Evolutionary conservation across 2,113 vertebrate species (phyloP), one percentile per base, ranked within the genome.

Genomic region (Scartelaos histophorus): DNA sequence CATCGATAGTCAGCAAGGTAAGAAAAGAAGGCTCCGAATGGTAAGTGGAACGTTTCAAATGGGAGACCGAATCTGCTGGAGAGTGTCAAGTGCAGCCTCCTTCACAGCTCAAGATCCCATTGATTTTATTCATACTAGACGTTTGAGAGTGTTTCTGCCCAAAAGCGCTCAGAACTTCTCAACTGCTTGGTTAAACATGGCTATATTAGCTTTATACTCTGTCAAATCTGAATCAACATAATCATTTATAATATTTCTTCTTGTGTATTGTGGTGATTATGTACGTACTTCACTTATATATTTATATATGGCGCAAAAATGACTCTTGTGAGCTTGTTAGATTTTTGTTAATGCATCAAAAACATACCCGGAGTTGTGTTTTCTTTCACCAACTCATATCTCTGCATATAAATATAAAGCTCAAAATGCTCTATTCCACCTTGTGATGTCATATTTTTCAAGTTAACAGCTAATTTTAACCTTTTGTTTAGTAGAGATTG

Each of bases 1-100:
- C 68, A 81, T 76, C 1, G 0, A 24, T 43, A 69, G 75, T 86
- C 84, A 73, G 78, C 66, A 82, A 51, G 61, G 45, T 15, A 65
- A 17, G 25, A 74, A 76, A 58, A 56, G 61, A 65, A 57, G 46
- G 53, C 45, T 43, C 68, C 34, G 21, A 69, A 75, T 74, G 45
- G 29, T 64, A 64, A 64, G 61, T 38, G 29, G 19, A 38, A n/a
- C 4, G 19, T 34, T 38, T n/a, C 66, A 25, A 51, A n/a, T 73
- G 49, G 24, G 9, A 35, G 38, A 72, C 62, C 7, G 35, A 35
- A 62, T 43, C 38, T 43, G 38, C 38, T 9, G 21, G 56, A 25
- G 29, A 62, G 25, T 10, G 25, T 38, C 9, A 38, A 38, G 34
- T 38, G 34, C 34, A 3, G 58, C 21, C 56, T 25, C 24, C 56